A percentile compares a stretch with the other conserved stretches of the same genome.
Conservation (phyloP, 1,140 invertebrate genomes). For the Listronotus bonariensis region DNA sequence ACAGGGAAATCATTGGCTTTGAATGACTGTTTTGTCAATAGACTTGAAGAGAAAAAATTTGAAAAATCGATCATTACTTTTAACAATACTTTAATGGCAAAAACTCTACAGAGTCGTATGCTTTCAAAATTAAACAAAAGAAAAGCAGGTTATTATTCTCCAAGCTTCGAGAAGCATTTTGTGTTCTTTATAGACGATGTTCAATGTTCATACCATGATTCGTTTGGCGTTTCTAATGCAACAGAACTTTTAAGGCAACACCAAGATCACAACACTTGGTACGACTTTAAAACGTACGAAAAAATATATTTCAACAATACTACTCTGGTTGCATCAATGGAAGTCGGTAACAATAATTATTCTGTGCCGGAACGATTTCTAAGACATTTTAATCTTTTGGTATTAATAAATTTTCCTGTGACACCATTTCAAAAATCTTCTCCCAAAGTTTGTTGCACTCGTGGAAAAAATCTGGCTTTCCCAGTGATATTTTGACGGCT, state of each 20-base stretch:
- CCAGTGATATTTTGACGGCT: slow-evolving; percentile 71
- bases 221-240: slow-evolving; percentile 84
- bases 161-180: slow-evolving; percentile 71
- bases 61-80: slow-evolving; percentile 83
- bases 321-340: slow-evolving; percentile 76
- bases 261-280: slow-evolving; percentile 85
- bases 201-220: slow-evolving; percentile 83
- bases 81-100: slow-evolving; percentile 81
- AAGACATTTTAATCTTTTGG: slow-evolving; percentile 84
- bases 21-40: slow-evolving; percentile 81
- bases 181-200: slow-evolving; percentile 91
- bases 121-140: slow-evolving; percentile 81
- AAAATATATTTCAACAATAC: slow-evolving; percentile 76
- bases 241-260: slow-evolving; percentile 86
- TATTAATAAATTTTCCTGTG: slow-evolving; percentile 81
- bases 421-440: slow-evolving; percentile 84
- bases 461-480: slow-evolving; percentile 76
- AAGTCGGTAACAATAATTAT: slow-evolving; percentile 65
- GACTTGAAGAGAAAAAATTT: slow-evolving; percentile 71
- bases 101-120: slow-evolving; percentile 83
- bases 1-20: slow-evolving; percentile 90
- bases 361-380: slow-evolving; percentile 64
- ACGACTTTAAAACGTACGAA: slow-evolving; percentile 79
- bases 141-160: slow-evolving; percentile 78
- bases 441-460: slow-evolving; percentile 74